A percentile compares a stretch with the other conserved stretches of the same genome.
These are phyloP conservation scores for Euglossa dilemma DNA, from an alignment of 1,140 invertebrate species.

Conservation along the genomic window DNA sequence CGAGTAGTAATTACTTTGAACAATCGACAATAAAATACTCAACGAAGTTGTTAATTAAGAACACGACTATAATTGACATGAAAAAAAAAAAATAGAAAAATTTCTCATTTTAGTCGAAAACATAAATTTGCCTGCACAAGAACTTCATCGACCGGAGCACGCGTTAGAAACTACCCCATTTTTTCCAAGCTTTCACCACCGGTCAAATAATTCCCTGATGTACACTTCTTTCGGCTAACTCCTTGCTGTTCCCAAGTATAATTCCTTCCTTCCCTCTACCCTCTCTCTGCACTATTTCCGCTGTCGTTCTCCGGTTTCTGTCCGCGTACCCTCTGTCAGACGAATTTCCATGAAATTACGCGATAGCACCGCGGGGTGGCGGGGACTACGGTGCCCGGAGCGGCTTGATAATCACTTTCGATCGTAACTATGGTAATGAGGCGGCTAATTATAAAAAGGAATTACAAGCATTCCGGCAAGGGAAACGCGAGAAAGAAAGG, in stretches of 20 bases:
- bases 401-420: conserved; percentile 68
- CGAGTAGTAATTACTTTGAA: too few relatives aligned
- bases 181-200: not conserved
- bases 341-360: conserved; percentile 71
- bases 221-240: not conserved
- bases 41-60: not conserved
- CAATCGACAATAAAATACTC: too few relatives aligned
- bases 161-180: not conserved
- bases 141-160: not conserved
- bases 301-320: conserved; percentile 22
- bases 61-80: not conserved
- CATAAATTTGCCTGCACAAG: not conserved
- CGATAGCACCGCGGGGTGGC: conserved; percentile 38
- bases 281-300: conserved; percentile 7
- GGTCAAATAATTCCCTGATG: not conserved
- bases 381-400: conserved; percentile 23
- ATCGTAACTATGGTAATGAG: conserved; percentile 72
- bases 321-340: conserved; percentile 35
- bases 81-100: not conserved
- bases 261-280: conserved; percentile 30
- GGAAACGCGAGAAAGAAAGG: conserved; percentile 5
- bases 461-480: conserved; percentile 62
- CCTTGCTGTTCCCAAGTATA: not conserved
- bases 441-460: conserved; percentile 68
- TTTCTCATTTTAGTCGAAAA: not conserved